A percentile compares a stretch with the other conserved stretches of the same genome.
Evolutionary conservation across 1,140 invertebrate species (phyloP).

Genomic region (Drosophila miranda): DNA sequence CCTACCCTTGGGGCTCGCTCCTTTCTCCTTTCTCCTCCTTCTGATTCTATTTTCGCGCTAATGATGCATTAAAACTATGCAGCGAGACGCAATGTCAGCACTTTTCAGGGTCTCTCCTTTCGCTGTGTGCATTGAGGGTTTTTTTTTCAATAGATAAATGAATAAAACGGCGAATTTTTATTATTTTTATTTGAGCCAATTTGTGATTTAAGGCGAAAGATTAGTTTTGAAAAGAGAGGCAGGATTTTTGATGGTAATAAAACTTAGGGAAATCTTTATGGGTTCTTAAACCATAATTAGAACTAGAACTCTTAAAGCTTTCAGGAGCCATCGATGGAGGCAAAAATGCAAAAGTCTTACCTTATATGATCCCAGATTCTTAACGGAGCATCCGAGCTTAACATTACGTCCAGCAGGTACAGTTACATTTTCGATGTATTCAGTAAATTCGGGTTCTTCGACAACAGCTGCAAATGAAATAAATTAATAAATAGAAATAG

Average conservation of each 20-base stretch:
- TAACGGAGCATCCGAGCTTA: slow-evolving; percentile 93
- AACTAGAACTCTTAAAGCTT: too few species aligned
- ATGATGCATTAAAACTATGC: slow-evolving; percentile 55
- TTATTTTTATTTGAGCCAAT: too few species aligned
- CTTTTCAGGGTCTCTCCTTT: slow-evolving; percentile 7
- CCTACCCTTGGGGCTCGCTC: neutral
- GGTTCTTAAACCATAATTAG: too few species aligned
- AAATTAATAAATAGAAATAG: neutral
- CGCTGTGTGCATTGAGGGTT: too few species aligned
- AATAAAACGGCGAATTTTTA: too few species aligned
- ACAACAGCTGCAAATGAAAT: slow-evolving; percentile 84
- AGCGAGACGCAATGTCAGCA: slow-evolving; percentile 20
- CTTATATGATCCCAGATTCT: slow-evolving; percentile 93
- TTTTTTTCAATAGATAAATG: too few species aligned
- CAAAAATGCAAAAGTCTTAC: slow-evolving; percentile 81
- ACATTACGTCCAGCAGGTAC: slow-evolving; percentile 92
- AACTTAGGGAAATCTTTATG: too few species aligned
- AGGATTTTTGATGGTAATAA: too few species aligned
- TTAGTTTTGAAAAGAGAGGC: too few species aligned
- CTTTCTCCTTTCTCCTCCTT: neutral
- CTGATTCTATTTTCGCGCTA: slow-evolving; percentile 31
- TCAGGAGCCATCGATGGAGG: too few species aligned
- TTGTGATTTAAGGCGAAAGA: too few species aligned
- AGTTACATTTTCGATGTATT: slow-evolving; percentile 88
- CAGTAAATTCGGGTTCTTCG: slow-evolving; percentile 88